Evolutionary conservation across 2,888 invertebrate species (phyloP).

Genomic region (Lacanobia oleracea): DNA sequence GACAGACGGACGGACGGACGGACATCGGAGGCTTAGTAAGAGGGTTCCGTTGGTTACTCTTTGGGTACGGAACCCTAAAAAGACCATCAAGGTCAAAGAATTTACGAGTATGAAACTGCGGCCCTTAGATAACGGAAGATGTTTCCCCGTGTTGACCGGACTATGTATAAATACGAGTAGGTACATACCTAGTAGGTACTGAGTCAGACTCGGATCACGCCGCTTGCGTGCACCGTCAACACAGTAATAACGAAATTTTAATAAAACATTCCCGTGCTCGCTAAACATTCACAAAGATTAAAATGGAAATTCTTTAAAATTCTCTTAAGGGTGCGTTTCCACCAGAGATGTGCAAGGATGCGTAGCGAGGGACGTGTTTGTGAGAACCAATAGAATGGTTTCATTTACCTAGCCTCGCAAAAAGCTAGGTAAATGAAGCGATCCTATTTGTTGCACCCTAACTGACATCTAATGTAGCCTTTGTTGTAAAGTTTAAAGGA

Average conservation of each 20-base stretch:
- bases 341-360: too few species aligned
- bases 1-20: too few species aligned
- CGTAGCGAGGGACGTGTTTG: too few species aligned
- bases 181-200: slow-evolving; percentile 1
- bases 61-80: too few species aligned
- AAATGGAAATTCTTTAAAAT: slow-evolving; percentile 74
- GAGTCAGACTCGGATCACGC: slow-evolving; percentile 54
- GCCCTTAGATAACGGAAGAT: slow-evolving; percentile 76
- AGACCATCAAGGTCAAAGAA: slow-evolving; percentile 83
- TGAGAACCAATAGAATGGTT: too few species aligned
- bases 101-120: slow-evolving; percentile 83
- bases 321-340: slow-evolving; percentile 60
- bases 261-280: slow-evolving; percentile 80
- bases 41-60: too few species aligned
- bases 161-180: neutral
- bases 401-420: too few species aligned
- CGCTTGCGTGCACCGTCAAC: slow-evolving; percentile 73
- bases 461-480: slow-evolving; percentile 75
- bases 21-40: too few species aligned
- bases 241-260: slow-evolving; percentile 84
- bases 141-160: slow-evolving; percentile 68
- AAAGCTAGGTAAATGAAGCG: too few species aligned
- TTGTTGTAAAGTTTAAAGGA: slow-evolving; percentile 75
- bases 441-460: too few species aligned
- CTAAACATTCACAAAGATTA: slow-evolving; percentile 72